A percentile compares a stretch with the other conserved stretches of the same genome.
phyloP scores from a whole-genome alignment of 2,888 invertebrate genomes.

The Cephus pygmeus region DNA sequence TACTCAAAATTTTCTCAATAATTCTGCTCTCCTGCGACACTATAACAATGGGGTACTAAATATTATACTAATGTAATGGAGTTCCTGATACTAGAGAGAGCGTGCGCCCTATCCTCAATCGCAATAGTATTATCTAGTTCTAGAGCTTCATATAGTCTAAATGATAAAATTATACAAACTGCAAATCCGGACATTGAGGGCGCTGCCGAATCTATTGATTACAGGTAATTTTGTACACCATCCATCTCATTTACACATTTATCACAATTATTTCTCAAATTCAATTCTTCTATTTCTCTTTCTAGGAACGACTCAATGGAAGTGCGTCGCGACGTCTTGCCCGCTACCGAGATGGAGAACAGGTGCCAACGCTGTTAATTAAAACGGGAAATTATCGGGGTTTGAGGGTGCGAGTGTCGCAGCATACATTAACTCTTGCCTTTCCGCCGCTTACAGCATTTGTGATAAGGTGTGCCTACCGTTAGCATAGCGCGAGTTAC shows the following conservation, averaged over 20 bases:
- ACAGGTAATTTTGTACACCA: neutral
- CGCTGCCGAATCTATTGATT: neutral
- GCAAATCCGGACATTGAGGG: neutral
- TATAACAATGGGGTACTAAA: neutral
- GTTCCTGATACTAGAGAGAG: neutral
- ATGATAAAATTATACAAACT: neutral
- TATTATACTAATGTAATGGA: neutral
- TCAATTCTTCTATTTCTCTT: neutral
- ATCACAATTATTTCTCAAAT: neutral
- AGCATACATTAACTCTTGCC: constrained; percentile 22
- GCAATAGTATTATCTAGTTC: neutral
- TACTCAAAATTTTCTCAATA: neutral
- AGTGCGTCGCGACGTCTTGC: neutral
- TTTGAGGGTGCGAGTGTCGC: constrained; percentile 22
- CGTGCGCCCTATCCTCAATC: too few species aligned
- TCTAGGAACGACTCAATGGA: neutral
- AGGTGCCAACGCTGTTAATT: constrained; percentile 19
- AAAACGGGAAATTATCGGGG: constrained; percentile 20
- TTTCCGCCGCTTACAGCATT: constrained; percentile 9
- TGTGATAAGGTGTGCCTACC: constrained; percentile 10
- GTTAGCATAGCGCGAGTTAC: neutral
- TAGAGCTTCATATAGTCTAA: neutral
- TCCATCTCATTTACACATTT: neutral
- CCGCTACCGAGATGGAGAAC: neutral
- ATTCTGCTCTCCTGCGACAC: neutral